A percentile compares a stretch with the other conserved stretches of the same genome.
These are phyloP conservation scores for Lymantria monacha DNA, from an alignment of 2,888 invertebrate genomes.

Conservation along the genomic window DNA sequence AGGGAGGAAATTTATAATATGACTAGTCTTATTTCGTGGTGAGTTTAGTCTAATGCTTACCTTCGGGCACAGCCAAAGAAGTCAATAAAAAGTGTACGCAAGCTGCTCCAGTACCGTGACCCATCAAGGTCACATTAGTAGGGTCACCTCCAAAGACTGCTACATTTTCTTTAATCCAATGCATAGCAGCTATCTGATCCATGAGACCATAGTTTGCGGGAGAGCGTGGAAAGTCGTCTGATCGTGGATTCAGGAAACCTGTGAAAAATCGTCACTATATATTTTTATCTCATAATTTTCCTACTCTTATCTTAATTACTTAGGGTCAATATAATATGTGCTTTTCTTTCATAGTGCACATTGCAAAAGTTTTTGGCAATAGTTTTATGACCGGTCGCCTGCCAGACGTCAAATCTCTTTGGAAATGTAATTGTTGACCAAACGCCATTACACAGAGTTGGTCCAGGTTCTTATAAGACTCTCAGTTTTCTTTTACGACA, in stretches of 20 bases:
- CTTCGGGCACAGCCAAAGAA: constrained; percentile 95
- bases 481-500: too few relatives aligned
- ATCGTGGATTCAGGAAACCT: constrained; percentile 95
- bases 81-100: constrained; percentile 97
- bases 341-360: too few relatives aligned
- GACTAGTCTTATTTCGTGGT: too few relatives aligned
- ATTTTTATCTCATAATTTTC: not conserved
- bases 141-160: constrained; percentile 97
- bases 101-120: constrained; percentile 97
- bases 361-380: too few relatives aligned
- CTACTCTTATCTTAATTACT: too few relatives aligned
- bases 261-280: constrained; percentile 34
- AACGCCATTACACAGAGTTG: too few relatives aligned
- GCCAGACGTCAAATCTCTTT: too few relatives aligned
- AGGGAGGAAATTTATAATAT: too few relatives aligned
- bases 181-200: constrained; percentile 97
- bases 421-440: too few relatives aligned
- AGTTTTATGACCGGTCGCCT: too few relatives aligned
- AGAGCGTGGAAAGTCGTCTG: constrained; percentile 91
- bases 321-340: too few relatives aligned
- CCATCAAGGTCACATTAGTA: constrained; percentile 95
- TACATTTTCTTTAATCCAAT: constrained; percentile 98
- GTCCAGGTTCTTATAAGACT: too few relatives aligned
- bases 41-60: constrained; percentile 72
- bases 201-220: constrained; percentile 98